Evolutionary conservation across 1,140 invertebrate species (phyloP), one percentile per base, ranked within the genome.

Genomic region (Lethrus apterus): DNA sequence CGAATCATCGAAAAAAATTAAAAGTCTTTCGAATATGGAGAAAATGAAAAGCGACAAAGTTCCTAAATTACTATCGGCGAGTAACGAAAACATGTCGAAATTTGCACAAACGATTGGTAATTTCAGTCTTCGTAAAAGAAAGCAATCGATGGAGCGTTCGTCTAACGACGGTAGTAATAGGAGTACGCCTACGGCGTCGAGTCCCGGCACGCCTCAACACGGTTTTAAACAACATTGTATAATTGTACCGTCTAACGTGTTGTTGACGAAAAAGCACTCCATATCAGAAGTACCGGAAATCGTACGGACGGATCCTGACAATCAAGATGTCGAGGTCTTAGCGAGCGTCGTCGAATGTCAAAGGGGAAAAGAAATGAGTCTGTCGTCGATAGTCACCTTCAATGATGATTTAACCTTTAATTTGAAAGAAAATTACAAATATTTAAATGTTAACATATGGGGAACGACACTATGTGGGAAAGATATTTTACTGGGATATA

Each of bases 391-490:
- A 9, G 80, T 88, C 21, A 65, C 73, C 0, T 87, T 89, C 50
- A 78, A 89, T 42, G 87, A 93, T 56, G 76, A 82, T 43, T 82
- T 81, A 50, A 75, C 72, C 41, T 93, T 78, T 69, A 80, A 71
- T 68, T 77, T 71, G 66, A 82, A 70, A 72, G 79, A 64, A 62
- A 84, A 66, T 54, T 78, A 76, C 58, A 81, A 78, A 45, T 93
- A 83, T 66, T 70, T 93, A 26, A 93, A 92, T 67, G 67, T 93
- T 1, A 87, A 87, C 49, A 79, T 92, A 0, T 92, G 87, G 86
- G 63, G 70, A 0, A 44, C 48, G 5, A 32, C 44, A 9, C 47
- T 56, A 9, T n/a, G 21, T 18, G 44, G 52, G 13, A 55, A 80
- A 4, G 79, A 84, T 48, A 70, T 77, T 17, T 64, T 89, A 30